Evolutionary conservation across 2,888 invertebrate genomes (phyloP).

Genomic region (Hirtodrosophila alboralis): DNA sequence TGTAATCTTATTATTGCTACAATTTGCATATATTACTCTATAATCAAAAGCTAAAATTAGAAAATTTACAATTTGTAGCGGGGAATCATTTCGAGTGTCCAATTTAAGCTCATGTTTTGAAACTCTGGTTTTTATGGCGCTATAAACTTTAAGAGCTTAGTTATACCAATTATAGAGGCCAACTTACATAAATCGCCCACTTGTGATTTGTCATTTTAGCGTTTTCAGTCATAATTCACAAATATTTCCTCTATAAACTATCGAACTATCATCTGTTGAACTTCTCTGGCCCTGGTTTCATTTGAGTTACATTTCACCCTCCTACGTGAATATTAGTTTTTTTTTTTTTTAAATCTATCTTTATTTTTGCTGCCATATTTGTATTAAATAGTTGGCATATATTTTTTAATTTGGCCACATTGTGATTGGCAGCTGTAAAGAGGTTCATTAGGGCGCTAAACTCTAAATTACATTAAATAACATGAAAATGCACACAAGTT

Average conservation of each 20-base stretch:
- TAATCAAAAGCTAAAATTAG: background rate
- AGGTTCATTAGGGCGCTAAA: constrained; percentile 68
- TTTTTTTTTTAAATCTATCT: too few relatives aligned
- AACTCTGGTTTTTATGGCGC: background rate
- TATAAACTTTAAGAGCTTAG: constrained; percentile 9
- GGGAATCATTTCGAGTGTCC: constrained; percentile 1
- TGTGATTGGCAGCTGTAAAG: constrained; percentile 67
- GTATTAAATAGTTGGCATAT: constrained; percentile 52
- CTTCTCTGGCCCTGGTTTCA: constrained; percentile 1
- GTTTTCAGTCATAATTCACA: constrained; percentile 10
- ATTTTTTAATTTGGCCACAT: constrained; percentile 28
- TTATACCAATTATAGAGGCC: constrained; percentile 7
- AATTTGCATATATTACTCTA: background rate
- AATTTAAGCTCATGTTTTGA: constrained; percentile 1
- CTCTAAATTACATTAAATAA: constrained; percentile 17
- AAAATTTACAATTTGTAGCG: background rate
- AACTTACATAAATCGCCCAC: constrained; percentile 27
- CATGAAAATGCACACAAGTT: constrained; percentile 42
- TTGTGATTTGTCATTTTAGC: background rate
- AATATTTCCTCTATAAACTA: constrained; percentile 47
- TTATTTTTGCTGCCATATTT: constrained; percentile 51
- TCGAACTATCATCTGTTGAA: background rate
- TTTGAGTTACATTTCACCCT: constrained; percentile 57
- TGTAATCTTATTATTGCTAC: background rate
- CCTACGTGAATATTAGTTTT: constrained; percentile 58